Evolutionary conservation across 2,888 invertebrate species (phyloP).

Genomic region (Harpalus rubripes): DNA sequence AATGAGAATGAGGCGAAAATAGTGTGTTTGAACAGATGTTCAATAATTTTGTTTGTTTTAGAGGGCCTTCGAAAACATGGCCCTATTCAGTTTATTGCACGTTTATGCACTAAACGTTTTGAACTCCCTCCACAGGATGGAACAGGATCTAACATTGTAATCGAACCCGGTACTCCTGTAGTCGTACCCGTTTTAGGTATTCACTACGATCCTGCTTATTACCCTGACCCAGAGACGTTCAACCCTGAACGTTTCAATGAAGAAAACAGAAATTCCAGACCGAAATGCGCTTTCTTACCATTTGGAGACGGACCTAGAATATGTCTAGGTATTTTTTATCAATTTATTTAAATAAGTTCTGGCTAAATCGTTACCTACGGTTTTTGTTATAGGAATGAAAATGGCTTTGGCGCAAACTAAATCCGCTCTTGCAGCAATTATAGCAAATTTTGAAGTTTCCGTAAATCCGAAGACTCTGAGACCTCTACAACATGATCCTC

Average conservation of each 20-base stretch:
- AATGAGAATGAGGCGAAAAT: too few relatives aligned
- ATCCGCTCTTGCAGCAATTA: conserved; percentile 73
- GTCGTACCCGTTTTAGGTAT: conserved; percentile 69
- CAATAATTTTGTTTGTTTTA: conserved; percentile 47
- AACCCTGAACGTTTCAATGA: conserved; percentile 71
- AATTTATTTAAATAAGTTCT: not conserved
- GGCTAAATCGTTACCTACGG: not conserved
- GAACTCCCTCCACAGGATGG: conserved; percentile 68
- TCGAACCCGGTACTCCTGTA: conserved; percentile 69
- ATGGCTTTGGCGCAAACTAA: conserved; percentile 75
- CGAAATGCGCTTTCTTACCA: conserved; percentile 72
- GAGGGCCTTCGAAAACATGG: conserved; percentile 73
- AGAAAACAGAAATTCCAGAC: conserved; percentile 71
- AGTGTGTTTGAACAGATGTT: too few relatives aligned
- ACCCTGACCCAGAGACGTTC: conserved; percentile 69
- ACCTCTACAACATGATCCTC: conserved; percentile 71
- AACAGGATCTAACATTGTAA: conserved; percentile 70
- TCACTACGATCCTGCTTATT: conserved; percentile 69
- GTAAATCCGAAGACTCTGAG: conserved; percentile 72
- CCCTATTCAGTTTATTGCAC: conserved; percentile 69
- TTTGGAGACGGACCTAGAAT: conserved; percentile 73
- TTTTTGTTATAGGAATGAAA: conserved; percentile 73
- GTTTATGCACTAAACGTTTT: conserved; percentile 70
- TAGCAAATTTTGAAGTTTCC: conserved; percentile 74
- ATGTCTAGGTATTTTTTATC: conserved; percentile 71